Evolutionary conservation across 2,888 invertebrate species (phyloP).

Genomic region (Leptopilina syphax): DNA sequence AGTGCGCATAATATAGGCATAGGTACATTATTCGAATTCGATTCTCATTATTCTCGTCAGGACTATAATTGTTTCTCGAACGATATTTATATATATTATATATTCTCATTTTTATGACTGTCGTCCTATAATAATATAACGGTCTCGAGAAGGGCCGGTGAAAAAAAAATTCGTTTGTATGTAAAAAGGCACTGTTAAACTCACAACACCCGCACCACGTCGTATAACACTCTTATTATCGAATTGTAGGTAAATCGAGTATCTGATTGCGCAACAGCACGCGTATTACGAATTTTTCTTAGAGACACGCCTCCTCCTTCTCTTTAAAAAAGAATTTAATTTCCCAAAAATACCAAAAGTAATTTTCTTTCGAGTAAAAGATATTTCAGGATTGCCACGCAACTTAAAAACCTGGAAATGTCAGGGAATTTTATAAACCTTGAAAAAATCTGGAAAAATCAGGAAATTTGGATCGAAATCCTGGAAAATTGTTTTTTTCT

Average conservation of each 20-base stretch:
- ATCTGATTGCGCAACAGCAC: constrained; percentile 38
- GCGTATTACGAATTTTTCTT: constrained; percentile 39
- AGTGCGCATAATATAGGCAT: constrained; percentile 22
- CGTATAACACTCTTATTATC: constrained; percentile 40
- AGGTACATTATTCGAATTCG: constrained; percentile 39
- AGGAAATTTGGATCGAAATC: too few species aligned
- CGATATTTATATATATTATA: constrained; percentile 7
- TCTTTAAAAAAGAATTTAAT: neutral
- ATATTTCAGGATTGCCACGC: too few species aligned
- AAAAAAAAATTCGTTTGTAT: constrained; percentile 52
- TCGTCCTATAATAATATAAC: constrained; percentile 19
- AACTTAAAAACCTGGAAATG: too few species aligned
- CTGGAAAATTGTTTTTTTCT: too few species aligned
- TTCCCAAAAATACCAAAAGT: neutral
- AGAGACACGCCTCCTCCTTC: constrained; percentile 29
- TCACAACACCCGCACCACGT: constrained; percentile 55
- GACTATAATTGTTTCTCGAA: constrained; percentile 37
- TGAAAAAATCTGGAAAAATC: too few species aligned
- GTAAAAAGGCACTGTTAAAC: constrained; percentile 68
- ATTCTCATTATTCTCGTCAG: constrained; percentile 46
- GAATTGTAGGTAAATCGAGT: constrained; percentile 41
- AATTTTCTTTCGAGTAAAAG: too few species aligned
- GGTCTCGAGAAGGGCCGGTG: constrained; percentile 21
- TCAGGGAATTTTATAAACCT: too few species aligned
- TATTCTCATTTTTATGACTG: constrained; percentile 33